phyloP scores from a whole-genome alignment of 2,888 invertebrate species.

The Melolontha melolontha region DNA sequence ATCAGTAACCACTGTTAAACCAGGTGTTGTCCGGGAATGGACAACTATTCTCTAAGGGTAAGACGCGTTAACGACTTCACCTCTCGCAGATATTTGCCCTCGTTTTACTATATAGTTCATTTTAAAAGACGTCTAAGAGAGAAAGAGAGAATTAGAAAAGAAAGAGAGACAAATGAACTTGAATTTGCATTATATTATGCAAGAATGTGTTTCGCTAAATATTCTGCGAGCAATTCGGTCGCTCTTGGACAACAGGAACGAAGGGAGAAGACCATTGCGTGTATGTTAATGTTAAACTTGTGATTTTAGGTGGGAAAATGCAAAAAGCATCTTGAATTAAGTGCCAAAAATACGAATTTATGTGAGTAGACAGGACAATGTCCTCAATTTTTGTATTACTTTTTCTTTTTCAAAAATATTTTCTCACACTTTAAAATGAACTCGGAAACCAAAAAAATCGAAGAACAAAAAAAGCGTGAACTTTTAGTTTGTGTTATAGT shows the following conservation, averaged over 20 bases:
- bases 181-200: slow-evolving; percentile 46
- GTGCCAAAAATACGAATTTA: slow-evolving; percentile 13
- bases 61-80: slow-evolving; percentile 61
- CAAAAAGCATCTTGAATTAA: slow-evolving; percentile 17
- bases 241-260: slow-evolving; percentile 9
- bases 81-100: slow-evolving; percentile 59
- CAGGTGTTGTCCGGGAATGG: slow-evolving; percentile 62
- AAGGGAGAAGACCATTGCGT: slow-evolving; percentile 6
- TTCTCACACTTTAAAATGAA: slow-evolving; percentile 9
- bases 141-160: slow-evolving; percentile 4
- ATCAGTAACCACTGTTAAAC: slow-evolving; percentile 60
- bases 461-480: too few species aligned
- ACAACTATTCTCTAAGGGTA: slow-evolving; percentile 62
- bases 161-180: slow-evolving; percentile 6
- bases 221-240: slow-evolving; percentile 6
- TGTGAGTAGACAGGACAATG: slow-evolving; percentile 9
- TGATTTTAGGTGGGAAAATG: slow-evolving; percentile 30
- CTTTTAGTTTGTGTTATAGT: too few species aligned
- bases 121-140: slow-evolving; percentile 1
- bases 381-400: neutral
- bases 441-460: too few species aligned
- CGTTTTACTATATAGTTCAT: slow-evolving; percentile 47
- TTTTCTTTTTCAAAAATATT: neutral
- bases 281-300: slow-evolving; percentile 21
- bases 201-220: slow-evolving; percentile 47